These are phyloP conservation scores for Oryzias dopingdopingensis DNA, from an alignment of 2,797 vertebrate species.

Conservation along the genomic window DNA sequence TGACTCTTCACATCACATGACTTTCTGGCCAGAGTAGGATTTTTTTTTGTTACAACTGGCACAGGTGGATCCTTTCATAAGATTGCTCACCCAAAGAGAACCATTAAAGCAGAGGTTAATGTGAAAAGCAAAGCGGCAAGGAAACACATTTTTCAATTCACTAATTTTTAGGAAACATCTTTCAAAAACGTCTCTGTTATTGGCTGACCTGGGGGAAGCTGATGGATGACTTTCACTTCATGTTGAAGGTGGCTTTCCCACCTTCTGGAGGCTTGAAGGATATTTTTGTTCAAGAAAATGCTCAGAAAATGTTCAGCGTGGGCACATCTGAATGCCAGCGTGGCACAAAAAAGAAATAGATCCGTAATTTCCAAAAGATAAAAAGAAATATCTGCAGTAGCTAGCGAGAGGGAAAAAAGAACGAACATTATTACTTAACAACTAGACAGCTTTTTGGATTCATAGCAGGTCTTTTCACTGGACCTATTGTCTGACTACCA, in stretches of 20 bases:
- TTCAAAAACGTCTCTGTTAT: conserved; percentile 80
- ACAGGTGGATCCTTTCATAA: conserved; percentile 68
- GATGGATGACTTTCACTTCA: conserved; percentile 69
- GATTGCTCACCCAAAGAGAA: conserved; percentile 27
- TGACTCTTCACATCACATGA: conserved; percentile 48
- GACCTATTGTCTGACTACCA: conserved; percentile 33
- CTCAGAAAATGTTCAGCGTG: too few species aligned
- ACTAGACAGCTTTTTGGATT: conserved; percentile 28
- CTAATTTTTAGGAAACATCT: conserved; percentile 78
- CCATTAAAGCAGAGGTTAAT: conserved; percentile 57
- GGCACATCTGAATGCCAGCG: not conserved
- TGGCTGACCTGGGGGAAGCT: conserved; percentile 71
- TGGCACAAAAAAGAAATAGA: not conserved
- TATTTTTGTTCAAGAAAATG: conserved; percentile 5
- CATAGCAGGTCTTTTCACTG: conserved; percentile 35
- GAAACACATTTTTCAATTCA: conserved; percentile 84
- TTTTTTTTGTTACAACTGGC: conserved; percentile 53
- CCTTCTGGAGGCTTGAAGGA: conserved; percentile 67
- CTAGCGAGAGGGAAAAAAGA: conserved; percentile 39
- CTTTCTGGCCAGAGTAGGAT: conserved; percentile 57
- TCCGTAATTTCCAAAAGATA: conserved; percentile 1
- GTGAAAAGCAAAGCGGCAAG: conserved; percentile 66
- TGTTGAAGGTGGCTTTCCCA: conserved; percentile 73
- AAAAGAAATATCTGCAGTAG: conserved; percentile 46
- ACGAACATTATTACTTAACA: conserved; percentile 54